Percentiles rank a stretch among this genome's conserved stretches.
phyloP scores from a whole-genome alignment of 2,113 vertebrate genomes.

The Macroglossus sobrinus region DNA sequence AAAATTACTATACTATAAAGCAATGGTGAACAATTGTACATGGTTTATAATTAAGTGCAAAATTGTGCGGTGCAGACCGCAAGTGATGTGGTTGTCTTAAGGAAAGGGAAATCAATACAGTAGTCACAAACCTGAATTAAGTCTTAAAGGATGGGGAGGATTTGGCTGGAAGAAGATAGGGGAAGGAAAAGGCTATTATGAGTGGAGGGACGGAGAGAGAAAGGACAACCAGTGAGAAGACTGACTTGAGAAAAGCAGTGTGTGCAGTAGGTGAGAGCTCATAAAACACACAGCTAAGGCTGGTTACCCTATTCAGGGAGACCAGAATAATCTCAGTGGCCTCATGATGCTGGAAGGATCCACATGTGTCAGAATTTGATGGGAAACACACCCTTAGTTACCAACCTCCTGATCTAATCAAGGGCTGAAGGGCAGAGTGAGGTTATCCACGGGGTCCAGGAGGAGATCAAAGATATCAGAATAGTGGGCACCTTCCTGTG shows the following conservation, averaged over 20 bases:
- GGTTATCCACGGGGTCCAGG: not conserved
- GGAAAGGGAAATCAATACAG: not conserved
- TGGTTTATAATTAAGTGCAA: not conserved
- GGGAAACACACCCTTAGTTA: not conserved
- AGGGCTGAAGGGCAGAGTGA: not conserved
- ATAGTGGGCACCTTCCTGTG: not conserved
- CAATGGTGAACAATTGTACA: not conserved
- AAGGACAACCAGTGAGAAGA: not conserved
- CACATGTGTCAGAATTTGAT: not conserved
- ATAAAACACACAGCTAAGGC: not conserved
- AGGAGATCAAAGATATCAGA: not conserved
- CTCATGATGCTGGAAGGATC: not conserved
- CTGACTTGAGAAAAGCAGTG: not conserved
- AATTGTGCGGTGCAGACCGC: not conserved
- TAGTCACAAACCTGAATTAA: not conserved
- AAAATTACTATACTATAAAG: not conserved
- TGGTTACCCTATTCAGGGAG: not conserved
- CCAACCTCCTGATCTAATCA: not conserved
- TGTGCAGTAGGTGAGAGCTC: not conserved
- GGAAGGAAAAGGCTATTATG: not conserved
- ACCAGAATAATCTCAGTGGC: not conserved
- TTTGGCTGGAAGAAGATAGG: conserved; percentile 3
- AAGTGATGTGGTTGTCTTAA: not conserved
- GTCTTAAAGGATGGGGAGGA: not conserved
- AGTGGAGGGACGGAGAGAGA: not conserved